Evolutionary conservation across 2,113 vertebrate species (phyloP).

Genomic region (Salvelinus sp.): DNA sequence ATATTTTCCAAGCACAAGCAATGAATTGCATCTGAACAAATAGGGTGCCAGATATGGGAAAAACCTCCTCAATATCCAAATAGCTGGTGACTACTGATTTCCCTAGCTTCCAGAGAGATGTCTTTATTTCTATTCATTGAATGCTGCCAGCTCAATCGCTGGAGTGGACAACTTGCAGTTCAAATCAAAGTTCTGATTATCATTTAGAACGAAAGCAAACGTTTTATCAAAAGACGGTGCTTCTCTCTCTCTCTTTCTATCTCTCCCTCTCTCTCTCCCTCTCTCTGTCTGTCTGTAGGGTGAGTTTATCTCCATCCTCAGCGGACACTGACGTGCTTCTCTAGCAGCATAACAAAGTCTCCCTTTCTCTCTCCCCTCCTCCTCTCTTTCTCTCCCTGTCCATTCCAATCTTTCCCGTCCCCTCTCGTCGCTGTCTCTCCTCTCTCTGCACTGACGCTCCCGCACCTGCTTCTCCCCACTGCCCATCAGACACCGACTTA

Average conservation of each 20-base stretch:
- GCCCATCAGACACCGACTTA: conserved; percentile 14
- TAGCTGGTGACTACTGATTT: no score
- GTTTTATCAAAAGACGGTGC: no score
- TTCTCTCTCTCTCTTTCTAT: no score
- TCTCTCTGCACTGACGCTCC: conserved; percentile 1
- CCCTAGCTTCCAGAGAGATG: no score
- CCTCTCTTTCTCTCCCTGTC: neutral
- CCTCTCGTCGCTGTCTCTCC: conserved; percentile 3
- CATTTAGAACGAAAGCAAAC: conserved; percentile 12
- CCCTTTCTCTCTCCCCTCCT: conserved; percentile 5
- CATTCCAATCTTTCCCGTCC: neutral
- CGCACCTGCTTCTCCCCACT: conserved; percentile 9
- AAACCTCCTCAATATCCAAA: no score
- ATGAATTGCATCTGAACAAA: no score
- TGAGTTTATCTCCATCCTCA: conserved; percentile 1
- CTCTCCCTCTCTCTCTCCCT: neutral
- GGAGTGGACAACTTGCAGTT: conserved; percentile 5
- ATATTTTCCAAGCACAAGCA: no score
- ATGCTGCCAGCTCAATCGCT: conserved; percentile 20
- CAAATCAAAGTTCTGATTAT: conserved; percentile 6
- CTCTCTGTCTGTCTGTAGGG: neutral
- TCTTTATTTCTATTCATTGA: conserved; percentile 46
- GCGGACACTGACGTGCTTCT: conserved; percentile 18
- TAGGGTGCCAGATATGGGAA: no score
- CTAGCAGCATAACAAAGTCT: conserved; percentile 36